phyloP scores from a whole-genome alignment of 2,113 vertebrate species.

The Arizona elegans region DNA sequence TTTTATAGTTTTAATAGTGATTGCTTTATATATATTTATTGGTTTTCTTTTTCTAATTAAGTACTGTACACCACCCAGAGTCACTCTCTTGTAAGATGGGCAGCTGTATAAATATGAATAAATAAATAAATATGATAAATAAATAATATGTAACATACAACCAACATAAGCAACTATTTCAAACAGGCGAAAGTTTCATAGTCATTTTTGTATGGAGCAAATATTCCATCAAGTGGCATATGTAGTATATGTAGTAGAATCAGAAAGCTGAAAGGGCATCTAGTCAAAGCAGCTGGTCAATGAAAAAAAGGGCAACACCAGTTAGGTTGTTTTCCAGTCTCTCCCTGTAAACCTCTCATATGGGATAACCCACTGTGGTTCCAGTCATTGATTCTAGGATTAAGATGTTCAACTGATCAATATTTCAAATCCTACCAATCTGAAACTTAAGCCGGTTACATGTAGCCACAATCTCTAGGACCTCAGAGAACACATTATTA shows the following conservation, averaged over 20 bases:
- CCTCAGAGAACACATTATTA: background rate
- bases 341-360: background rate
- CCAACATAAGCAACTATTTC: background rate
- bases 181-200: background rate
- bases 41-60: background rate
- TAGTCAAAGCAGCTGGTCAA: background rate
- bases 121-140: background rate
- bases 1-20: background rate
- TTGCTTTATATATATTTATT: background rate
- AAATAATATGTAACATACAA: background rate
- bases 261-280: background rate
- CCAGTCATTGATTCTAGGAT: background rate
- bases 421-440: background rate
- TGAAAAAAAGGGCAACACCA: background rate
- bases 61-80: background rate
- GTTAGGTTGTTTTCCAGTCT: background rate
- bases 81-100: background rate
- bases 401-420: background rate
- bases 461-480: too few relatives aligned
- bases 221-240: background rate
- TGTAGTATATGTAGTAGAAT: background rate
- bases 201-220: background rate
- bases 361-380: background rate
- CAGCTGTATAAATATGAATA: background rate
- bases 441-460: background rate